Evolutionary conservation across 2,888 invertebrate genomes (phyloP).

Genomic region (Miltochrista miniata): DNA sequence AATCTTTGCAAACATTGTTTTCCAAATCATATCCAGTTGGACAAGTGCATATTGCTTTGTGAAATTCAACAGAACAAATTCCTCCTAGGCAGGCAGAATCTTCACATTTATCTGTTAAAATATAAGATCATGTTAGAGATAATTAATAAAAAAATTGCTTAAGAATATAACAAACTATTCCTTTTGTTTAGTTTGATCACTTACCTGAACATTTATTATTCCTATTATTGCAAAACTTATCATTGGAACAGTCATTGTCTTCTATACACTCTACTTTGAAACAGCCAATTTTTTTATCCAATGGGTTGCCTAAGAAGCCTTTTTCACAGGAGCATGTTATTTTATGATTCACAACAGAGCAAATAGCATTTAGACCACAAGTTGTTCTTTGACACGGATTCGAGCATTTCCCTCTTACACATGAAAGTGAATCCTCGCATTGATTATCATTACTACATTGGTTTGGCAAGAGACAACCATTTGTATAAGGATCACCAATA

Average conservation of each 20-base stretch:
- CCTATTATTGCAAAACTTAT: conserved; percentile 89
- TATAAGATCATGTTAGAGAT: not conserved
- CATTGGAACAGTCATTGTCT: conserved; percentile 88
- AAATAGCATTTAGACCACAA: conserved; percentile 91
- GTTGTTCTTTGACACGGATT: conserved; percentile 89
- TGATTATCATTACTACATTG: conserved; percentile 89
- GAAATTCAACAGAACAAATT: conserved; percentile 88
- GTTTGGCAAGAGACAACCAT: conserved; percentile 89
- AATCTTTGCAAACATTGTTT: conserved; percentile 88
- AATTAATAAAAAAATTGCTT: not conserved
- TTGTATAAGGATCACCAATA: conserved; percentile 87
- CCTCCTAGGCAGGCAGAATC: conserved; percentile 91
- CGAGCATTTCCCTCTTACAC: conserved; percentile 89
- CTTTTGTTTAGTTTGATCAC: conserved; percentile 35
- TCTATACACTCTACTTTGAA: conserved; percentile 94
- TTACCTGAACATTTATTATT: conserved; percentile 91
- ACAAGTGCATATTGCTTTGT: conserved; percentile 89
- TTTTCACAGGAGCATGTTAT: conserved; percentile 90
- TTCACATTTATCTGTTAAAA: conserved; percentile 90
- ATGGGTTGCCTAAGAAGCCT: conserved; percentile 92
- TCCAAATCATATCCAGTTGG: conserved; percentile 87
- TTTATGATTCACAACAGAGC: conserved; percentile 88
- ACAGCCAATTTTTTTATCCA: conserved; percentile 90
- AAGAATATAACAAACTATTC: not conserved
- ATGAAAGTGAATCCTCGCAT: conserved; percentile 90